A percentile compares a stretch with the other conserved stretches of the same genome.
These are phyloP conservation scores for Holacanthella duospinosa DNA, from an alignment of 2,888 invertebrate species.

Conservation along the genomic window DNA sequence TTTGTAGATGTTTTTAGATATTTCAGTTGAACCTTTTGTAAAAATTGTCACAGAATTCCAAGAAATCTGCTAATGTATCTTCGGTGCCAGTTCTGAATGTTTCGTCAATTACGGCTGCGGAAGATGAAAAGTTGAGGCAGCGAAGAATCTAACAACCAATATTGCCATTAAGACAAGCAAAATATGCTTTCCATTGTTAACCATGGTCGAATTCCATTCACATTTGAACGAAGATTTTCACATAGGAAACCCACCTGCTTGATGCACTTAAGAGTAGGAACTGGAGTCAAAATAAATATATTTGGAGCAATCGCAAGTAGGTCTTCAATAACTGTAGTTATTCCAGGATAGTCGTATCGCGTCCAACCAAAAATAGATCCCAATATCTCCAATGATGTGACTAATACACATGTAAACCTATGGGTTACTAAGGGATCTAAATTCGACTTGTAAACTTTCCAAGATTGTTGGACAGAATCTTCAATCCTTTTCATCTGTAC, in stretches of 20 bases:
- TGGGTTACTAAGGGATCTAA: constrained; percentile 65
- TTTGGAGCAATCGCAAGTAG: constrained; percentile 62
- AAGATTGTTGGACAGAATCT: constrained; percentile 27
- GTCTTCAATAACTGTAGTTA: constrained; percentile 58
- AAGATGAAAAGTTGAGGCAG: constrained; percentile 6
- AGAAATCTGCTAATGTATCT: background rate
- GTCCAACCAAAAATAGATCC: constrained; percentile 48
- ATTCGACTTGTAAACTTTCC: constrained; percentile 43
- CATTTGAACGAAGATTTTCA: background rate
- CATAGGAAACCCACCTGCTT: constrained; percentile 53
- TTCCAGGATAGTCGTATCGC: constrained; percentile 26
- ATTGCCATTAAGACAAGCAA: too few relatives aligned
- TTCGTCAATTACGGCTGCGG: background rate
- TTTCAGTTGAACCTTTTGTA: background rate
- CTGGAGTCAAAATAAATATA: constrained; percentile 59
- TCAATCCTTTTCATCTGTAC: constrained; percentile 31
- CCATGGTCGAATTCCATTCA: background rate
- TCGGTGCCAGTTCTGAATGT: background rate
- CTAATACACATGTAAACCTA: constrained; percentile 58
- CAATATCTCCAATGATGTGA: constrained; percentile 54
- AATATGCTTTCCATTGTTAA: background rate
- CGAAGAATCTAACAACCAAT: constrained; percentile 8
- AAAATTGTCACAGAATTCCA: background rate
- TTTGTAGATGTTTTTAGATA: background rate
- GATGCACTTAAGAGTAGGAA: constrained; percentile 60